Base-by-base conservation (phyloP, 2,888 invertebrate species). In the Eulithis testata region DNA sequence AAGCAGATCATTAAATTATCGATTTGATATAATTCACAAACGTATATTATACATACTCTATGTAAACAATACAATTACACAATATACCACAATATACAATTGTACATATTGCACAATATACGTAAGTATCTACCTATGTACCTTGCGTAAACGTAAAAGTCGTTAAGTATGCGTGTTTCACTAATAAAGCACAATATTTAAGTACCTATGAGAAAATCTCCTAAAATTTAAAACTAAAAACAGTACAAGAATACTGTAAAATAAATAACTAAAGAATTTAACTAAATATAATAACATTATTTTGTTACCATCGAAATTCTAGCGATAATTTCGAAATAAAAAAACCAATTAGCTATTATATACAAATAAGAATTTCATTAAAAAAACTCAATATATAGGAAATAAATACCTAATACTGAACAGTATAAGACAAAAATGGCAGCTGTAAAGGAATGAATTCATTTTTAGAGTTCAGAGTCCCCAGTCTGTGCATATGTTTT, bases 161-260 rank as follows among this genome's bases (percentile, higher is more conserved):
- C 37, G 57, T 31, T 31, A 21, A 47, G 9, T 56, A 61, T 58
- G 51, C 47, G 57, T 43, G 50, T 62, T 27, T 66, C 49, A 60
- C 49, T 11, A 61, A 47, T 54, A 61, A 63, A 66, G 61, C 67
- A 68, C 66, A 64, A 21, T 58, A 58, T 37, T 56, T 69, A 68
- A 69, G 65, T 60, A 21, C 21, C 21, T 21, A 53, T 63, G 69
- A 73, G 69, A 64, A 59, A 63, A 58, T 65, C 63, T 58, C 55
- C 53, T 67, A 68, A 43, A 61, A 67, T 67, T 64, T 67, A 51
- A 62, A 65, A 65, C 72, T 72, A 50, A 60, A 66, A 68, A 77
- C 83, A 80, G 80, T 82, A 84, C 76, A 69, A 72, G 56, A 77
- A 79, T 80, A 80, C 80, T 77, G 77, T 61, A 47, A 72, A 79